Evolutionary conservation across 2,113 vertebrate species (phyloP).

Genomic region (Canis aureus): DNA sequence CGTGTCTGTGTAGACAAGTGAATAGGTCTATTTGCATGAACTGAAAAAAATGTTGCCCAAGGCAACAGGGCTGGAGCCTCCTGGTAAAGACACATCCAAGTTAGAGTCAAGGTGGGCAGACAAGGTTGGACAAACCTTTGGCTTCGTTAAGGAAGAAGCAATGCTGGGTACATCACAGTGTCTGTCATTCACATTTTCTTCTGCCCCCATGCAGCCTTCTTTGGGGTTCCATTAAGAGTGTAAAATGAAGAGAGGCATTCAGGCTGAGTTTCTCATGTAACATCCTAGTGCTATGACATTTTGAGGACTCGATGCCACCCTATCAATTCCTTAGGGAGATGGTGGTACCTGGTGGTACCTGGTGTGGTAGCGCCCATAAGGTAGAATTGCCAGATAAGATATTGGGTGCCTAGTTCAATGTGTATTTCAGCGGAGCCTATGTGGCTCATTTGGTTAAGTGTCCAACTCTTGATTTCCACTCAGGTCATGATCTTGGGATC

Average conservation of each 20-base stretch:
- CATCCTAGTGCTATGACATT: background rate
- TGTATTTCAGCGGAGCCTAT: background rate
- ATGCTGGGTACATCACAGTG: fast-evolving
- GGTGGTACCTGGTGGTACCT: background rate
- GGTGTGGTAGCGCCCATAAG: background rate
- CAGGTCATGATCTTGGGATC: background rate
- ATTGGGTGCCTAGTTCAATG: background rate
- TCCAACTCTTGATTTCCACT: background rate
- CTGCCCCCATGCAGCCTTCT: background rate
- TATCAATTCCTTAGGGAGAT: background rate
- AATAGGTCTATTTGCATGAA: background rate
- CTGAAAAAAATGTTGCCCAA: background rate
- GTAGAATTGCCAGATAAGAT: background rate
- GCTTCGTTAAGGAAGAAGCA: background rate
- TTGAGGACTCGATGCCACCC: background rate
- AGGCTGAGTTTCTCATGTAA: background rate
- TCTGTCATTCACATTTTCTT: background rate
- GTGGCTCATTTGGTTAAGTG: background rate
- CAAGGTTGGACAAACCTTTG: background rate
- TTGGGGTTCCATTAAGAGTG: background rate
- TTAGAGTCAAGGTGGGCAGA: background rate
- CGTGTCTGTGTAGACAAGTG: background rate
- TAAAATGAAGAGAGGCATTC: background rate
- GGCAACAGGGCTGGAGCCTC: background rate
- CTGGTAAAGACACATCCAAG: background rate